Evolutionary conservation across 2,888 invertebrate species (phyloP), one percentile per base, ranked within the genome.

Genomic region (Andrena marginata): DNA sequence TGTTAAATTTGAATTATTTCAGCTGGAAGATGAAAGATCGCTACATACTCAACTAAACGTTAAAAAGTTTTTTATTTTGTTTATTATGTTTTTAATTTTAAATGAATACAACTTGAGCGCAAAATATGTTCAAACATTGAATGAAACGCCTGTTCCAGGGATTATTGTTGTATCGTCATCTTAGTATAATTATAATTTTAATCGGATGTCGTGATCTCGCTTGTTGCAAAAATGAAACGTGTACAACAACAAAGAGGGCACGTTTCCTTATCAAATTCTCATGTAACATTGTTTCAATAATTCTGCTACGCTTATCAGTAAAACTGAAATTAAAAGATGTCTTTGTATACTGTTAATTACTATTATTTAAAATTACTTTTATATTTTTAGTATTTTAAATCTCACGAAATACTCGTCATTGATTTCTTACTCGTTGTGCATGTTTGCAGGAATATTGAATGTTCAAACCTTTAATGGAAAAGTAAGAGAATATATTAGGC

Each of bases 131-230:
- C 65, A 64, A 73, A 73, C 68, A 67, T 72, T 84, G 60, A 64
- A 84, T 73, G 42, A 49, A 87, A 13, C 63, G 62, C 31, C 59
- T 74, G 65, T 77, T 82, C 29, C 74, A 70, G 67, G 79, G 70
- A 67, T 78, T 82, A 79, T 62, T 75, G 72, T 69, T n/a, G 73
- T 83, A 80, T 70, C 49, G 86, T 87, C 70, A 60, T 78, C 80
- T 85, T 89, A 89, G 42, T 87, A 85, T 79, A 85, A 90, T 89
- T 87, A 91, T 87, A 89, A 85, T 90, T 90, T 85, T 89, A 89
- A 82, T 85, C 77, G 67, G 80, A 78, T 86, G 80, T 89, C 82
- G 87, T 87, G 86, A 90, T 88, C 82, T 91, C 86, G 89, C 89
- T 91, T 90, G 81, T 82, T 79, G 62, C 69, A 67, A 62, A 35